Evolutionary conservation across 2,797 vertebrate species (phyloP), one percentile per base, ranked within the genome.

Genomic region (Enteromius unitaeniatus): DNA sequence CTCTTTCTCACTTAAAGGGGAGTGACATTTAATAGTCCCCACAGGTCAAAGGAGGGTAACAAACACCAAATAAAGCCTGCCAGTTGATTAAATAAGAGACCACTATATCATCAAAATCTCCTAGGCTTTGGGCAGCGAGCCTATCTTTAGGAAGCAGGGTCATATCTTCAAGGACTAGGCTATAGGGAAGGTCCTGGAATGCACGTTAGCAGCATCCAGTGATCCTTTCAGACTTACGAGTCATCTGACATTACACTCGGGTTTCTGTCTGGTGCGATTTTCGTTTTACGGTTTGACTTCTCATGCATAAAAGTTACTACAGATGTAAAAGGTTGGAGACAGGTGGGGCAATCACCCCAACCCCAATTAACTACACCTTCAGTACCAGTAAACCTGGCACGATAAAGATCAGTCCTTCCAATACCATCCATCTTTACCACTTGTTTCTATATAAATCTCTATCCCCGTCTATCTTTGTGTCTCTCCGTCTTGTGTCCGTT

Each of bases 21-120:
- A 93, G 84, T 93, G 95, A 94, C 93, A 95, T 95, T 93, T 93
- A 94, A 94, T 93, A 94, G 93, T 94, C 93, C 93, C 92, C 88
- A 90, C 86, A 92, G 94, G 93, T 94, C 94, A 92, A 89, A 89
- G 86, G 85, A 93, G 92, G 93, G 89, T 92, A 95, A 94, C 93
- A 93, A 95, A 95, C 91, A 93, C 91, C 91, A 92, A 94, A 93
- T 92, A 94, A 92, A 93, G 87, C 80, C 91, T 93, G 91, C 89
- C 89, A 89, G 89, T 86, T 79, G 82, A 82, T 90, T 88, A 89
- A 92, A 93, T 89, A 91, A 89, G 85, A 90, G 89, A 90, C 85
- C 72, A 81, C 85, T 85, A 86, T 89, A 88, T 90, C 90, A 88
- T 90, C 87, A 87, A 86, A 84, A 83, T 85, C 85, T 85, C 83